phyloP scores from a whole-genome alignment of 2,797 vertebrate species.

The Atherinosoma microstoma region DNA sequence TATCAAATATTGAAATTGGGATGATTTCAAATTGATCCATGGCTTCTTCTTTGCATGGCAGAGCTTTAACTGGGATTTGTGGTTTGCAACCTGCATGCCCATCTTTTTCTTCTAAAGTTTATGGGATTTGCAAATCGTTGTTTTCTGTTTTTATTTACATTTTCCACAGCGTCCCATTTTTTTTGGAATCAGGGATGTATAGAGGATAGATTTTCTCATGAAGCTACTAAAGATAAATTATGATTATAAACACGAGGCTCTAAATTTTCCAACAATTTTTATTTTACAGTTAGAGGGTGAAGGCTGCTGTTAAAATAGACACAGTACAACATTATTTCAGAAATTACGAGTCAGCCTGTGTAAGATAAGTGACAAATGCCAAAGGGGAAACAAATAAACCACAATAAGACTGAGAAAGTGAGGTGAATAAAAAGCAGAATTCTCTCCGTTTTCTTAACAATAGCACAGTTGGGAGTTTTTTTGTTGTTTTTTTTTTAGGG shows the following conservation, averaged over 20 bases:
- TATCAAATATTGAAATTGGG: background rate
- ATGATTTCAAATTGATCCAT: background rate
- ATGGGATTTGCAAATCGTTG: too few relatives aligned
- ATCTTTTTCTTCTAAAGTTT: too few relatives aligned
- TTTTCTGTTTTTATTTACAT: too few relatives aligned
- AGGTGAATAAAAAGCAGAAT: conserved; percentile 14
- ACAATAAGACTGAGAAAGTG: background rate
- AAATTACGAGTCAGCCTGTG: conserved; percentile 1
- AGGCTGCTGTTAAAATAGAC: background rate
- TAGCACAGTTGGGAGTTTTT: conserved; percentile 16
- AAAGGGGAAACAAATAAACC: conserved; percentile 13
- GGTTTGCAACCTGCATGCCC: too few relatives aligned
- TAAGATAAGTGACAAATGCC: background rate
- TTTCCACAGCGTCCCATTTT: too few relatives aligned
- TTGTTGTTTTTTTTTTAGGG: background rate
- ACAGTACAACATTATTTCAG: conserved; percentile 20
- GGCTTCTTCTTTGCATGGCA: too few relatives aligned
- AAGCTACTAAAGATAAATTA: conserved; percentile 3
- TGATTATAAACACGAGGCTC: too few relatives aligned
- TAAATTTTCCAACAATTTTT: too few relatives aligned
- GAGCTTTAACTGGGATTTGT: too few relatives aligned
- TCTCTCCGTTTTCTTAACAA: conserved; percentile 22
- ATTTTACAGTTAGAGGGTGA: too few relatives aligned
- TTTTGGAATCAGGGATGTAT: too few relatives aligned
- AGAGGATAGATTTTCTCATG: background rate